These are phyloP conservation scores for Leptocoma aspasia DNA, from an alignment of 2,113 vertebrate species.

Conservation along the genomic window DNA sequence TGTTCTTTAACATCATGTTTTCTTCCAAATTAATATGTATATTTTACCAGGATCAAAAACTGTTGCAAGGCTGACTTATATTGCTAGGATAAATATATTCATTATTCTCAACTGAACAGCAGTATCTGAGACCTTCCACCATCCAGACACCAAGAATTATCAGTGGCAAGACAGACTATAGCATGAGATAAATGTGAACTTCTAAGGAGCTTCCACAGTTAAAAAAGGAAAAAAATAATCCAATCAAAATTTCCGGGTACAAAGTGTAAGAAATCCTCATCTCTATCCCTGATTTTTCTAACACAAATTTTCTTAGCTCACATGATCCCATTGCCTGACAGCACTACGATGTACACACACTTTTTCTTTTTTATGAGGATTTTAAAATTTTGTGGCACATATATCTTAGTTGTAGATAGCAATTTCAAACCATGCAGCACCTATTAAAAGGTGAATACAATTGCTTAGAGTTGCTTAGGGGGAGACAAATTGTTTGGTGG, in stretches of 20 bases:
- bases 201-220: not conserved
- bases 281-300: not conserved
- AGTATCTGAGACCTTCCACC: not conserved
- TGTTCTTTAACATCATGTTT: not conserved
- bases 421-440: not conserved
- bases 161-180: not conserved
- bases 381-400: not conserved
- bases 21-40: not conserved
- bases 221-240: not conserved
- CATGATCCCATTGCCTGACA: not conserved
- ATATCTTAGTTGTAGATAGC: not conserved
- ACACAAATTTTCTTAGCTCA: not conserved
- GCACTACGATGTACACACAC: fast-evolving
- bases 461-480: not conserved
- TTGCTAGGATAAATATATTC: not conserved
- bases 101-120: not conserved
- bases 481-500: not conserved
- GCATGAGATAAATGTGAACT: not conserved
- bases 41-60: not conserved
- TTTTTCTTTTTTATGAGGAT: not conserved
- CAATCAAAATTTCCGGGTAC: not conserved
- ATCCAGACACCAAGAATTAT: not conserved
- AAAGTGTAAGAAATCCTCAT: not conserved
- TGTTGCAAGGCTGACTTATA: not conserved
- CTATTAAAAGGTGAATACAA: not conserved